phyloP scores from a whole-genome alignment of 2,888 invertebrate genomes.

The Pyrrhosoma nymphula region DNA sequence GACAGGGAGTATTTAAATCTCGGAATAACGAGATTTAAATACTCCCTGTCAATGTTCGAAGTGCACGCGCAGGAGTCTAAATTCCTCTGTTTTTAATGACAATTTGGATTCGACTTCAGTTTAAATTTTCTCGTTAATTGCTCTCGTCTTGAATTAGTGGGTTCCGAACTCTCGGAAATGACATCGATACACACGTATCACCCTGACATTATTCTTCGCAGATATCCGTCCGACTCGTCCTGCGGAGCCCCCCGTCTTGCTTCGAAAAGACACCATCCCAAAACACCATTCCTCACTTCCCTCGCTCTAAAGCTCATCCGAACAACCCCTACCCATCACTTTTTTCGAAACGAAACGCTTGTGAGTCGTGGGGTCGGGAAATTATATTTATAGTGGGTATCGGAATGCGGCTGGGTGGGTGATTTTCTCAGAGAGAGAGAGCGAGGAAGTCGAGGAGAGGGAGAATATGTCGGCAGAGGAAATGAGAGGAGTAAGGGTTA shows the following conservation, averaged over 20 bases:
- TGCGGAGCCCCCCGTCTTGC: background rate
- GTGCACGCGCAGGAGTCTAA: too few species aligned
- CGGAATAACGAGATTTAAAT: too few species aligned
- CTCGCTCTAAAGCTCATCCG: too few species aligned
- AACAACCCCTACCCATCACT: background rate
- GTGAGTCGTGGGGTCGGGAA: constrained; percentile 26
- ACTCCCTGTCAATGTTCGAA: too few species aligned
- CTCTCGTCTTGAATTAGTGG: too few species aligned
- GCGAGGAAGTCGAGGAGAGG: background rate
- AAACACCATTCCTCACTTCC: background rate
- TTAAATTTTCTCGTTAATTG: too few species aligned
- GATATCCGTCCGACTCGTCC: background rate
- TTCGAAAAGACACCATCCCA: background rate
- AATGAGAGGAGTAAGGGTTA: background rate
- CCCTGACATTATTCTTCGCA: background rate
- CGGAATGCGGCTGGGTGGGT: constrained; percentile 45
- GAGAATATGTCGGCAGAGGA: background rate
- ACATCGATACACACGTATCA: background rate
- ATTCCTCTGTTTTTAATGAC: too few species aligned
- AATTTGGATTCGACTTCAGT: too few species aligned
- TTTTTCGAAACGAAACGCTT: background rate
- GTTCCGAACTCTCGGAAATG: background rate
- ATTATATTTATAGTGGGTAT: constrained; percentile 60
- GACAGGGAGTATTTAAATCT: too few species aligned
- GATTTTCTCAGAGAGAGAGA: background rate